Base-by-base conservation (phyloP, 2,113 vertebrate genomes). In the Cynocephalus volans region DNA sequence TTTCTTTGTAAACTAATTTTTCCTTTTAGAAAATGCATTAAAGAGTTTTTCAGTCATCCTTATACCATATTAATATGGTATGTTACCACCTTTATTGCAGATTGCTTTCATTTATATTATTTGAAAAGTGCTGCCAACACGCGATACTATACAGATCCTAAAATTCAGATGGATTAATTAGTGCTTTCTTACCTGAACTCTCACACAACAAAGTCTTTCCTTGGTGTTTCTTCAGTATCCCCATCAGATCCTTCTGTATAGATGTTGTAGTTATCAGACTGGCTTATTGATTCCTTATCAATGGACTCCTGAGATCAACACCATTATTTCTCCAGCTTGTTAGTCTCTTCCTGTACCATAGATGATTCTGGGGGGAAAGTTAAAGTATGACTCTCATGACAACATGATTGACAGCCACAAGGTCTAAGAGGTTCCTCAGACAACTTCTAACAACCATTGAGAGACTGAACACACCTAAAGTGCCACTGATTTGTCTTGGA, bases 21-120 rank as follows among this genome's bases (percentile, higher is more conserved):
- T 60, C 33, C 26, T 23, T 83, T 72, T 83, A 81, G 52, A 83
- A 90, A 88, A 33, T 67, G 2, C 9, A 31, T 67, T 76, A 1
- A 73, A 83, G 18, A 48, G 12, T 64, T 70, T 92, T 80, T 52
- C 15, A 56, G 45, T 64, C 24, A 21, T 67, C 23, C 1, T 86
- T 12, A 79, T 76, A 45, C 12, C 21, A 52, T 76, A 4, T 19
- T 82, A 58, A 19, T 76, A 41, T 33, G 6, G 26, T n/a, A 33
- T 21, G 7, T 52, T 58, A 62, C 3, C 12, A 81, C 13, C 1
- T 81, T 54, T 90, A 24, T 33, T 88, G 8, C 18, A 56, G 24
- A 94, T 67, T 86, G 36, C n/a, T 81, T 82, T 24, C 54, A 33
- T 93, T 85, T 76, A 23, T 26, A 52, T 88, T 73, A 80, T 50